phyloP scores from a whole-genome alignment of 2,113 vertebrate genomes.

The Psephotus haematonotus region DNA sequence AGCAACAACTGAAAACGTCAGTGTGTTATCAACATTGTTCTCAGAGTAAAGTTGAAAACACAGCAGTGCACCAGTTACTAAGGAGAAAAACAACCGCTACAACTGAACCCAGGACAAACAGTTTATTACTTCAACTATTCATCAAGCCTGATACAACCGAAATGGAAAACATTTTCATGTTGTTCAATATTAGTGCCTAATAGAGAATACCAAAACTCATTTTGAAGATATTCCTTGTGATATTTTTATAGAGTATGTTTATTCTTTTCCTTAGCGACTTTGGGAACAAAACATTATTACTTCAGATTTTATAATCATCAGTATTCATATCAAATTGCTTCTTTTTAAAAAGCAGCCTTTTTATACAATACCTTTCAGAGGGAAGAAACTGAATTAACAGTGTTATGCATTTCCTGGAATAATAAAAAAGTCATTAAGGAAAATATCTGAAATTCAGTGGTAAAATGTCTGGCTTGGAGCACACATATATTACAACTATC shows the following conservation, averaged over 20 bases:
- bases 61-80: background rate
- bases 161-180: background rate
- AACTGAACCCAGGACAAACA: background rate
- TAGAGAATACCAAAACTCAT: background rate
- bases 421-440: background rate
- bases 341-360: background rate
- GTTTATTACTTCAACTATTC: background rate
- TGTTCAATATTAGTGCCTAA: background rate
- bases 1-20: background rate
- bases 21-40: background rate
- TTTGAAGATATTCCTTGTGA: background rate
- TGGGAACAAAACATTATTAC: background rate
- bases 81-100: background rate
- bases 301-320: background rate
- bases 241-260: background rate
- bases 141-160: background rate
- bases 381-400: background rate
- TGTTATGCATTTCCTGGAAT: background rate
- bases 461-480: background rate
- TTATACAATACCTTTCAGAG: background rate
- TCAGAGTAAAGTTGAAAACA: background rate
- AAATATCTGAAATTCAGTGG: background rate
- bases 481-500: background rate
- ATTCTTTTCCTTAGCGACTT: background rate
- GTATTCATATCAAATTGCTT: background rate